These are phyloP conservation scores for Ia io DNA, from an alignment of 2,113 vertebrate genomes.

Conservation along the genomic window DNA sequence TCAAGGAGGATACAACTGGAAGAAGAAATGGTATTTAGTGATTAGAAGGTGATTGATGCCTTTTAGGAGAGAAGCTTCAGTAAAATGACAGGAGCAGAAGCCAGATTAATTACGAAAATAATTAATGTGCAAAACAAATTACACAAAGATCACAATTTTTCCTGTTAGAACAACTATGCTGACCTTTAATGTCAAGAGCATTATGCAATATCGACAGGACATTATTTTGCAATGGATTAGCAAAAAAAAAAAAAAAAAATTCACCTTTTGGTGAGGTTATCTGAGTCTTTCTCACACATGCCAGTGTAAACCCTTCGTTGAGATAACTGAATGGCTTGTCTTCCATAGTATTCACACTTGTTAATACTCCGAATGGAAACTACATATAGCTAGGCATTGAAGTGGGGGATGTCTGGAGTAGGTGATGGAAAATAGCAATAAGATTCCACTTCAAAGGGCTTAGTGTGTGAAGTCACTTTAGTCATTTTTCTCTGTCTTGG, in stretches of 20 bases:
- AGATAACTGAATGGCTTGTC: constrained; percentile 35
- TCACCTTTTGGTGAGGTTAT: constrained; percentile 21
- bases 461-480: not conserved
- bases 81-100: not conserved
- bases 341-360: constrained; percentile 27
- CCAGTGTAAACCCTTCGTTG: constrained; percentile 17
- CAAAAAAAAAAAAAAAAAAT: not conserved
- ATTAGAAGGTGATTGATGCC: not conserved
- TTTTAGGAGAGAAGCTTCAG: not conserved
- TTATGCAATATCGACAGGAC: not conserved
- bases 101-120: constrained; percentile 27
- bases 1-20: not conserved
- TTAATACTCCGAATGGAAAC: not conserved
- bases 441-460: constrained; percentile 31
- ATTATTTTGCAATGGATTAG: not conserved
- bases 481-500: not conserved
- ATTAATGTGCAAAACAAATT: not conserved
- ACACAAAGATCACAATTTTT: not conserved
- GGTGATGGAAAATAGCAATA: not conserved
- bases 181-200: not conserved
- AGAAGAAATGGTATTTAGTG: not conserved
- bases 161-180: not conserved
- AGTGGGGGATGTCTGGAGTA: not conserved
- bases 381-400: not conserved
- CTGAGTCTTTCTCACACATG: not conserved